A percentile compares a stretch with the other conserved stretches of the same genome.
These are phyloP conservation scores for Scaptomyza polygonia DNA, from an alignment of 2,888 invertebrate species.

Conservation along the genomic window DNA sequence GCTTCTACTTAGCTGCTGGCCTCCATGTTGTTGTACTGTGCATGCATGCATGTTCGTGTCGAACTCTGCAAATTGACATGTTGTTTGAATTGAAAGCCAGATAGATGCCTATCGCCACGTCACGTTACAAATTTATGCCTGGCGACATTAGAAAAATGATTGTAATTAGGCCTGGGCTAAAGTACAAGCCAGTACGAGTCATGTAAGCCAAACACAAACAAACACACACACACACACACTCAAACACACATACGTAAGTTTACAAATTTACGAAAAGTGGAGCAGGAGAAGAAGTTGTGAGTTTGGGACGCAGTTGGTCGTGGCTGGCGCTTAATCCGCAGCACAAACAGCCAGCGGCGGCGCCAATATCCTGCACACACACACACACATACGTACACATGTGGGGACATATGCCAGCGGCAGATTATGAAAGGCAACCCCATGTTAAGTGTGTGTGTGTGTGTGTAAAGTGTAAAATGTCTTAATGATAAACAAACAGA, in stretches of 20 bases:
- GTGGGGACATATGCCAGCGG: slow-evolving; percentile 63
- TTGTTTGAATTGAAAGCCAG: slow-evolving; percentile 55
- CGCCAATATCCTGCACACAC: slow-evolving; percentile 71
- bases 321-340: slow-evolving; percentile 70
- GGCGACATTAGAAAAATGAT: slow-evolving; percentile 74
- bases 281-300: slow-evolving; percentile 12
- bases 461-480: slow-evolving; percentile 69
- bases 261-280: neutral
- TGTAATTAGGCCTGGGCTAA: slow-evolving; percentile 64
- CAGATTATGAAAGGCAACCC: slow-evolving; percentile 74
- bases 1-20: slow-evolving; percentile 40
- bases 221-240: neutral
- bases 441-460: slow-evolving; percentile 45
- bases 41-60: slow-evolving; percentile 65
- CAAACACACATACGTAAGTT: slow-evolving; percentile 16
- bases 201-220: slow-evolving; percentile 32
- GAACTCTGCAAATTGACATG: slow-evolving; percentile 74
- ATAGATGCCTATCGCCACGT: slow-evolving; percentile 73
- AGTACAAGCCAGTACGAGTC: slow-evolving; percentile 43
- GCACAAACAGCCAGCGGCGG: slow-evolving; percentile 71
- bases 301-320: slow-evolving; percentile 62
- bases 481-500: slow-evolving; percentile 80
- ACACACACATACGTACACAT: slow-evolving; percentile 28
- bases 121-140: slow-evolving; percentile 75
- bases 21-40: slow-evolving; percentile 57